These are phyloP conservation scores for Aplysia californica DNA, from an alignment of 1,140 invertebrate genomes.

Conservation along the genomic window DNA sequence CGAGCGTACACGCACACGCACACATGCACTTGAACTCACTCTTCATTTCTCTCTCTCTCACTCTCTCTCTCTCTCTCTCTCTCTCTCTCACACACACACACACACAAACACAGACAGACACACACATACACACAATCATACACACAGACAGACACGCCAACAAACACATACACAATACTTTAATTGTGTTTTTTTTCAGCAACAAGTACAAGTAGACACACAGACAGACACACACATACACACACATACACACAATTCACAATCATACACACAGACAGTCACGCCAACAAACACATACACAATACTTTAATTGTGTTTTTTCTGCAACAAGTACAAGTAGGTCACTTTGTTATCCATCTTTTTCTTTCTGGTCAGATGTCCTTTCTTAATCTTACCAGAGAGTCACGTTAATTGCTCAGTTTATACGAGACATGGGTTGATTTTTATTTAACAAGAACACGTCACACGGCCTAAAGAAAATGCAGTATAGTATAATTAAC, in stretches of 20 bases:
- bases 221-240: not conserved
- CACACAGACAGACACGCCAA: too few relatives aligned
- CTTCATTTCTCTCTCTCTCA: too few relatives aligned
- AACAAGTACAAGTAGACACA: not conserved
- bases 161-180: not conserved
- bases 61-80: too few relatives aligned
- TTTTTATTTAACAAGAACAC: too few relatives aligned
- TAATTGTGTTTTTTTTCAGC: not conserved
- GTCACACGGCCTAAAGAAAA: not conserved
- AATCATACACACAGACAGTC: not conserved
- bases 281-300: not conserved
- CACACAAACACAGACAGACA: too few relatives aligned
- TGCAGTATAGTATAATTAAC: not conserved
- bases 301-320: not conserved
- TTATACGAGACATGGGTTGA: too few relatives aligned
- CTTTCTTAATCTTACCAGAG: not conserved
- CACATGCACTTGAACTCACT: too few relatives aligned
- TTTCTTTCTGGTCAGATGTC: not conserved
- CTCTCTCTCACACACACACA: too few relatives aligned
- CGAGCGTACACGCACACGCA: too few relatives aligned
- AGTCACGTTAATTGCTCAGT: not conserved
- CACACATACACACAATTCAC: not conserved
- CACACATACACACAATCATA: too few relatives aligned
- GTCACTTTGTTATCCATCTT: not conserved
- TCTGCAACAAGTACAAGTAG: too few relatives aligned